phyloP scores from a whole-genome alignment of 2,113 vertebrate species.

The Anas platyrhynchos region DNA sequence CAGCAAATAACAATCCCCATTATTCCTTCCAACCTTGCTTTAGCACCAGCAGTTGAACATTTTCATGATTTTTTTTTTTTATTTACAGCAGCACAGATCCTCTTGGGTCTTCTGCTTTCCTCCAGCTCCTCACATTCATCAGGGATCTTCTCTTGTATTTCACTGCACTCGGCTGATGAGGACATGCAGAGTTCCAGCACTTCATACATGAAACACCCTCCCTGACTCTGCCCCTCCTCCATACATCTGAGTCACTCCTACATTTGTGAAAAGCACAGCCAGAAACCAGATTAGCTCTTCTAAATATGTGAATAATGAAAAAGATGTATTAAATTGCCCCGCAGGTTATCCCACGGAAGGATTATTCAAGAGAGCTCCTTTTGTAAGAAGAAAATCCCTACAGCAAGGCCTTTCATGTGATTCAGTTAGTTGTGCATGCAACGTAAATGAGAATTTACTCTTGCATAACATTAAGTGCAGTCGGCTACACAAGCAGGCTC shows the following conservation, averaged over 20 bases:
- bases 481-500: slow-evolving; percentile 4
- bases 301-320: neutral
- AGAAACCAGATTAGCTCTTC: slow-evolving; percentile 9
- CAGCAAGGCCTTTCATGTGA: slow-evolving; percentile 41
- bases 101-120: rapidly evolving
- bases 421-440: neutral
- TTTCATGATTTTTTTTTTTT: neutral
- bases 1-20: neutral
- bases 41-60: neutral
- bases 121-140: neutral
- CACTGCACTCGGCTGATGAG: neutral
- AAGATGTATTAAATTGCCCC: neutral
- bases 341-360: slow-evolving; percentile 17
- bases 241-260: neutral
- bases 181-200: neutral
- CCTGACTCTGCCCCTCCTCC: rapidly evolving
- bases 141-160: neutral
- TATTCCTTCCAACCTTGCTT: neutral
- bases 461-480: slow-evolving; percentile 41
- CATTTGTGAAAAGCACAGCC: neutral
- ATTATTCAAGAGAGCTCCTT: slow-evolving; percentile 15
- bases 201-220: neutral
- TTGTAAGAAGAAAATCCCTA: slow-evolving; percentile 48
- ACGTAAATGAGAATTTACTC: slow-evolving; percentile 8
- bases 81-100: neutral